Evolutionary conservation across 2,113 vertebrate species (phyloP).

Genomic region (Aplodontia rufa): DNA sequence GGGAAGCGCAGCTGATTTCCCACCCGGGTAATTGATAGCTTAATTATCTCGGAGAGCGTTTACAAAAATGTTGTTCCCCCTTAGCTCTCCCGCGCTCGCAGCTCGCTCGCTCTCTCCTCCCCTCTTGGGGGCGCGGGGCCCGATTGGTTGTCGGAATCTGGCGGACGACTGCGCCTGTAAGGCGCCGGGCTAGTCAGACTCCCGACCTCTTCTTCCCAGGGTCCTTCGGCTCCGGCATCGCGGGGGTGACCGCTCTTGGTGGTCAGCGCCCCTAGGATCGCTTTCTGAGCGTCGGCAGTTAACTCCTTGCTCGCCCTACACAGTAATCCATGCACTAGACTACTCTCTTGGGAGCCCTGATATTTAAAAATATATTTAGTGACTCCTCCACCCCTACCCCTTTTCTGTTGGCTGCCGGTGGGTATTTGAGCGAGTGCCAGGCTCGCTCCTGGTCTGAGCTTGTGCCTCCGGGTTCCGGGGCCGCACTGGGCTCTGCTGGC

Average conservation of each 20-base stretch:
- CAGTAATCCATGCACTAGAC: not conserved
- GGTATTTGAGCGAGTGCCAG: not conserved
- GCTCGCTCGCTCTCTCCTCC: not conserved
- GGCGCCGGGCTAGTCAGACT: not conserved
- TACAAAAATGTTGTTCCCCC: slow-evolving; percentile 63
- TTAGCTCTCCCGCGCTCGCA: slow-evolving; percentile 43
- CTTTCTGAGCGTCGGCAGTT: not conserved
- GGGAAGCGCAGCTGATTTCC: slow-evolving; percentile 71
- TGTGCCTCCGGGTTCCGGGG: not conserved
- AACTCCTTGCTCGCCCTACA: not conserved
- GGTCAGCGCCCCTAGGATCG: not conserved
- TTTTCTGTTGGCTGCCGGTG: not conserved
- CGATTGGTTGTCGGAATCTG: slow-evolving; percentile 51
- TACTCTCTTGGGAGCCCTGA: not conserved
- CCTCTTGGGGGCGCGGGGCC: slow-evolving; percentile 46
- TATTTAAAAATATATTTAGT: not conserved
- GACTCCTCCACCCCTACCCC: accelerated
- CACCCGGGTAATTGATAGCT: slow-evolving; percentile 75
- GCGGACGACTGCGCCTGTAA: not conserved
- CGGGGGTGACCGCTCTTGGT: not conserved
- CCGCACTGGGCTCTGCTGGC: not conserved
- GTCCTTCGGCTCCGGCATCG: too few species aligned
- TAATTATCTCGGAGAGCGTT: slow-evolving; percentile 75
- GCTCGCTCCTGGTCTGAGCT: not conserved
- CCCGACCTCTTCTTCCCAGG: not conserved